Conservation (phyloP, 2,113 vertebrate genomes). For the Cervus canadensis region DNA sequence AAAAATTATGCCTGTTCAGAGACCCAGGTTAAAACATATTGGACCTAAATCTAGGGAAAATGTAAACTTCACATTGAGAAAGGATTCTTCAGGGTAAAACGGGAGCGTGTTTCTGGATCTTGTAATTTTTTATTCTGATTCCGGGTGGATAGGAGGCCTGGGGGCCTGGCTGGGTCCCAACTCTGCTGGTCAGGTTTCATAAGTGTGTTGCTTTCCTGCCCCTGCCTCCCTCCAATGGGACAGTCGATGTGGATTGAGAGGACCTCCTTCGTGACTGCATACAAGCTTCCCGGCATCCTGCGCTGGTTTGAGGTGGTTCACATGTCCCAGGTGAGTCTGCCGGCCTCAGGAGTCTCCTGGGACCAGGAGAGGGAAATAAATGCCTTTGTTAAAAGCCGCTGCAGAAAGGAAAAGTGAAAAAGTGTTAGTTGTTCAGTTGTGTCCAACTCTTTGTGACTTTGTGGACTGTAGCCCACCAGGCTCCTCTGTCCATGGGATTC, state of each 20-base stretch:
- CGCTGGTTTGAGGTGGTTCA: constrained; percentile 95
- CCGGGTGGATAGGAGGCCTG: rapidly evolving
- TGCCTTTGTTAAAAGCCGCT: neutral
- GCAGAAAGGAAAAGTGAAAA: neutral
- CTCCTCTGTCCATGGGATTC: neutral
- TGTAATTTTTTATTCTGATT: neutral
- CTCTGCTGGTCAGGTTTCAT: neutral
- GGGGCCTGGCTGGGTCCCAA: neutral
- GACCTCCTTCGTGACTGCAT: constrained; percentile 93
- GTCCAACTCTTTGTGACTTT: neutral
- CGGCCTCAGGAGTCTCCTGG: rapidly evolving
- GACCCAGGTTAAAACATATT: neutral
- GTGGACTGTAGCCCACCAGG: neutral
- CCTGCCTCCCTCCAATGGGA: neutral
- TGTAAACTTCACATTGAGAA: neutral
- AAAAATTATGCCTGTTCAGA: neutral
- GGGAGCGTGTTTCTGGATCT: neutral
- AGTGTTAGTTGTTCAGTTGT: neutral
- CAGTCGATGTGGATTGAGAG: constrained; percentile 99
- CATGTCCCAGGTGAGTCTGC: constrained; percentile 85
- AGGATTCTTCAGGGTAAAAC: neutral
- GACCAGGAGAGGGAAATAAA: neutral
- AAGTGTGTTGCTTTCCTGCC: neutral
- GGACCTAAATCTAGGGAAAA: neutral
- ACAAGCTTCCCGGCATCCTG: constrained; percentile 96